Evolutionary conservation across 2,888 invertebrate genomes (phyloP), one percentile per base, ranked within the genome.

Genomic region (Eupeodes latifasciatus): DNA sequence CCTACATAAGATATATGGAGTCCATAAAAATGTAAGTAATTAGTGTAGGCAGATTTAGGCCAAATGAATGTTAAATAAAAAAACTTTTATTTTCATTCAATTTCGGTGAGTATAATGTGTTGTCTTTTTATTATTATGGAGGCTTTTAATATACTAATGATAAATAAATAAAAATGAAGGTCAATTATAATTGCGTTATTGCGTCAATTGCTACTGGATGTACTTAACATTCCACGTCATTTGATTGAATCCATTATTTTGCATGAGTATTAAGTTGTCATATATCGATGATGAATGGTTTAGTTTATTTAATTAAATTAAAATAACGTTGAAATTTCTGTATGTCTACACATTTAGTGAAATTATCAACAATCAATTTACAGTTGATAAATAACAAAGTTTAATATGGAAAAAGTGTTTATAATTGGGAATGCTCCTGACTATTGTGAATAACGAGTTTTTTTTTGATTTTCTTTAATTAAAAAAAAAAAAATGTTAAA

Each of bases 1-100:
- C 3, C 53, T 44, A 64, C 16, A 10, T 10, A 27, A 49, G n/a
- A 51, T 27, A 27, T 27, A 27, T 36, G 51, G 34, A 51, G 10
- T 53, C 16, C 36, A 67, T 36, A 36, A 53, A 66, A 67, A 59
- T 14, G 14, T 59, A 67, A 51, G 51, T 66, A n/a, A 67, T 51
- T 67, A 67, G 51, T 67, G 67, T 67, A 67, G 67, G 67, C 51
- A 36, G 49, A 67, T 67, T 67, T 36, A 67, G 67, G 51, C 51
- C 67, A 51, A 34, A 53, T 36, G 11, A 67, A 67, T 67, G 14
- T 34, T n/a, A 10, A 19, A 19, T 19, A 19, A 19, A 10, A 14
- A 14, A 11, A 67, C 67, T 67, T 67, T 67, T 51, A n/a, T n/a
- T 67, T 67, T 67, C 67, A 51, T 51, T 67, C 6, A 67, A 4